phyloP scores from a whole-genome alignment of 2,797 vertebrate species.

The Chlorospingus flavigularis region DNA sequence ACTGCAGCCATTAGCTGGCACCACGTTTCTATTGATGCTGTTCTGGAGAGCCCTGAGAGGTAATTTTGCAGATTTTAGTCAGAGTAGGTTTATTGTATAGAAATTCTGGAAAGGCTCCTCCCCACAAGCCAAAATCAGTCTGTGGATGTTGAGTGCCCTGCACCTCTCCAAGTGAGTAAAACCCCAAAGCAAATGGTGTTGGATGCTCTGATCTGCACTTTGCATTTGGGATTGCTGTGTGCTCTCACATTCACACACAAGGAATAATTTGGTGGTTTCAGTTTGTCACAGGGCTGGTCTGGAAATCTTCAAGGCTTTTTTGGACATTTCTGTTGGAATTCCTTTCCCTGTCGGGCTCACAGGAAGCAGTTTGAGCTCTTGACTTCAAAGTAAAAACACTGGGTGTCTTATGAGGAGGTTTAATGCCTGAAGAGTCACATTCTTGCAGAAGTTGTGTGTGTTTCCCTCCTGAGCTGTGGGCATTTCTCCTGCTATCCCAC shows the following conservation, averaged over 20 bases:
- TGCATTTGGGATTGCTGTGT: background rate
- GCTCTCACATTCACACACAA: background rate
- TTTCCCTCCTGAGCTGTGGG: background rate
- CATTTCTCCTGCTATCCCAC: background rate
- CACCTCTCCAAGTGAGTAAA: background rate
- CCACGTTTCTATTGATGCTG: conserved; percentile 61
- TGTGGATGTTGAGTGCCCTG: background rate
- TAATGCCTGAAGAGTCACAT: background rate
- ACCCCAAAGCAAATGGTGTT: background rate
- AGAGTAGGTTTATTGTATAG: background rate
- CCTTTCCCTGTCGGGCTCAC: background rate
- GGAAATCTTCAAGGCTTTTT: background rate
- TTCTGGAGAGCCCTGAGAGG: conserved; percentile 48
- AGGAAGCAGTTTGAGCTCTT: background rate
- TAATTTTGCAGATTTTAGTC: conserved; percentile 63
- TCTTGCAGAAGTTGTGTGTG: background rate
- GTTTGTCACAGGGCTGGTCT: background rate
- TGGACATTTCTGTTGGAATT: background rate
- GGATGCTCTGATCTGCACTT: background rate
- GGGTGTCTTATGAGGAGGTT: background rate
- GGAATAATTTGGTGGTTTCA: background rate
- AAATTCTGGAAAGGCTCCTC: conserved; percentile 31
- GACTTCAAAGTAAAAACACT: background rate
- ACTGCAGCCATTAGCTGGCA: conserved; percentile 72
- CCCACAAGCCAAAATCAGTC: background rate